Base-by-base conservation (phyloP, 2,888 invertebrate species). In the Endomychus coccineus region DNA sequence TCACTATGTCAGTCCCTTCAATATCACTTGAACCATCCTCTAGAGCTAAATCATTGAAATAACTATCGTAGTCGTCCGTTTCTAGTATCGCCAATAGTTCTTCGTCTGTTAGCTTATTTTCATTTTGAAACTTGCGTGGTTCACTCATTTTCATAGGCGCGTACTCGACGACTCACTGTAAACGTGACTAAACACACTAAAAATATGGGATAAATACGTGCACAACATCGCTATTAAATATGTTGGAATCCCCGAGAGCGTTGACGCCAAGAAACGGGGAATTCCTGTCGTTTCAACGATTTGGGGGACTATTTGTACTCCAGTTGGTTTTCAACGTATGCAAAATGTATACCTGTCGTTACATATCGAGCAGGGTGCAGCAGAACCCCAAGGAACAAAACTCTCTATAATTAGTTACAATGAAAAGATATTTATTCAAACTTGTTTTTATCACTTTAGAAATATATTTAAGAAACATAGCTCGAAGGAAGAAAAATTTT, bases 281-380 rank as follows among this genome's bases (percentile, higher is more conserved):
- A 29, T 29, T 15, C 16, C 29, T 7, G 29, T 16, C 29, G 11
- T 29, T 29, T 15, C 4, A 16, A 15, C 9, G 5, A 29, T 29
- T 29, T 29, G 29, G 29, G 16, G n/a, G 14, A 2, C n/a, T 23
- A 32, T 32, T 32, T 23, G 32, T 24, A 32, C 22, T 15, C 22
- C 23, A 23, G 32, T 23, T 32, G 23, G 32, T 32, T 22, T 19
- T 19, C 13, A 7, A 4, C 3, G 22, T 32, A 32, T 4, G 22
- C 22, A 32, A 32, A 32, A 32, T 32, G 9, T 32, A 32, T 32
- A 24, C 32, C 23, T 32, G 3, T 22, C 22, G 32, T 32, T 32
- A 32, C 13, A 23, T 32, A 32, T 22, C 23, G 29, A 29, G 29
- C 29, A 7, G 19, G 19, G 25, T 25, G 25, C 12, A 32, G 13